Conservation (phyloP, 2,888 invertebrate genomes). For the Cataglyphis albicans region DNA sequence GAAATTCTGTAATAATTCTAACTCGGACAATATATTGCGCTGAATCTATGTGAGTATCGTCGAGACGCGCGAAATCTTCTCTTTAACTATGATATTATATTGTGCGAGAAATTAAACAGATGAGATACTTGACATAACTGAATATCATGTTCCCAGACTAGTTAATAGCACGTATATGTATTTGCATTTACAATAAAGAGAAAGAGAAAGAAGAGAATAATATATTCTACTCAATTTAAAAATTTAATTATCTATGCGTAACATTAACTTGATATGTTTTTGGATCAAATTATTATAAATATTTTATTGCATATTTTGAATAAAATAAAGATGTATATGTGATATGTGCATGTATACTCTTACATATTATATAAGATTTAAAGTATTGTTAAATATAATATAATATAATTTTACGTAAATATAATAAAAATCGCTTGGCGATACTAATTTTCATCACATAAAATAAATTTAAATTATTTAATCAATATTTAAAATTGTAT, state of each 20-base stretch:
- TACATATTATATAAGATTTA: not conserved
- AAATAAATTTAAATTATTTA: not conserved
- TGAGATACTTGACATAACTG: not conserved
- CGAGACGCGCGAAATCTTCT: not conserved
- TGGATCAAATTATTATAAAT: constrained; percentile 1
- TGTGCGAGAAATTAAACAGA: not conserved
- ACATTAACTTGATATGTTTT: too few relatives aligned
- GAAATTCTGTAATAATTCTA: constrained; percentile 6
- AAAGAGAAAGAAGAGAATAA: not conserved
- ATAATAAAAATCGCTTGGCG: not conserved
- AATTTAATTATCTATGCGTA: not conserved
- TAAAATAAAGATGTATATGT: not conserved
- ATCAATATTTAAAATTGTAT: not conserved
- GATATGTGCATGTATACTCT: not conserved
- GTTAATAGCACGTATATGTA: not conserved
- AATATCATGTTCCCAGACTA: constrained; percentile 4
- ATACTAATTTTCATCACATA: not conserved
- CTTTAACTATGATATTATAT: constrained; percentile 25
- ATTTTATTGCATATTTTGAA: not conserved
- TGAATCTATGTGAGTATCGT: not conserved
- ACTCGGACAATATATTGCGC: not conserved
- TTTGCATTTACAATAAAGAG: too few relatives aligned
- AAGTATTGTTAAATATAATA: not conserved
- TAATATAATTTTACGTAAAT: not conserved
- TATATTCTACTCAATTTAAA: not conserved